Evolutionary conservation across 2,797 vertebrate species (phyloP).

Genomic region (Lithobates sylvaticus): DNA sequence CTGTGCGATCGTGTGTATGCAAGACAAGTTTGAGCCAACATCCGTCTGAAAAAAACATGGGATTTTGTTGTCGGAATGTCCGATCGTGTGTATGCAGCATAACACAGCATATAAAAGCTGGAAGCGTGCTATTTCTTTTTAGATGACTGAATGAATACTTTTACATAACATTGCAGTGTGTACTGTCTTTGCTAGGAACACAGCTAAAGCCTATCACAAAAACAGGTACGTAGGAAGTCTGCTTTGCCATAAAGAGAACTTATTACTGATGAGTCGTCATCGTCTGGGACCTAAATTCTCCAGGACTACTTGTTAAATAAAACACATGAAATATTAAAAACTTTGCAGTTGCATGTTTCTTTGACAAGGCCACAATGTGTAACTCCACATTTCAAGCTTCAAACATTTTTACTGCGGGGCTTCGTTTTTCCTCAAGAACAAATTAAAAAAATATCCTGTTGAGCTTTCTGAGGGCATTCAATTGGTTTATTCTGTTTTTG

Average conservation of each 20-base stretch:
- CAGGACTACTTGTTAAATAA: constrained; percentile 22
- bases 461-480: constrained; percentile 59
- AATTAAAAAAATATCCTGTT: constrained; percentile 58
- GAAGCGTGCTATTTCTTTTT: not conserved
- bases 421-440: constrained; percentile 49
- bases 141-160: not conserved
- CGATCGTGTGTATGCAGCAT: too few relatives aligned
- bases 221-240: not conserved
- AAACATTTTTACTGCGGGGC: constrained; percentile 30
- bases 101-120: not conserved
- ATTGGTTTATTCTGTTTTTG: constrained; percentile 61
- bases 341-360: not conserved
- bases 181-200: not conserved
- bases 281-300: not conserved
- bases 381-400: constrained; percentile 38
- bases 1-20: too few relatives aligned
- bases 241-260: not conserved
- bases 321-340: constrained; percentile 44
- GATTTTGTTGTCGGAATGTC: too few relatives aligned
- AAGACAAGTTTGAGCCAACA: too few relatives aligned
- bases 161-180: not conserved
- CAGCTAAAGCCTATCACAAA: not conserved
- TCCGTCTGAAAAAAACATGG: too few relatives aligned
- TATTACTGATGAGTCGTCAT: not conserved
- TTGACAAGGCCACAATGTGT: constrained; percentile 24